phyloP scores from a whole-genome alignment of 2,888 invertebrate species.

The Danaus chrysippus region DNA sequence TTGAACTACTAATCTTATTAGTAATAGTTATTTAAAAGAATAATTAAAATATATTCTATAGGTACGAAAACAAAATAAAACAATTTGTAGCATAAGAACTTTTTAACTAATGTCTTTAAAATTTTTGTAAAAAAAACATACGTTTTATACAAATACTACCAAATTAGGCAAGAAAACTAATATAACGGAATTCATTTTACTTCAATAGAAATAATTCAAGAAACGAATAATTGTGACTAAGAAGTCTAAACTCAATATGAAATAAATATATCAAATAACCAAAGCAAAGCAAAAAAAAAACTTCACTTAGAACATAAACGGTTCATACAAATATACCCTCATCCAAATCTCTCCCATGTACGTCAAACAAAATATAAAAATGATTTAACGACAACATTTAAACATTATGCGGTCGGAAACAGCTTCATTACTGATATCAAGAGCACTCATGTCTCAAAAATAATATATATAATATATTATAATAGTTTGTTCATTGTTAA shows the following conservation, averaged over 20 bases:
- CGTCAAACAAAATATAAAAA: slow-evolving; percentile 79
- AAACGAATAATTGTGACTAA: no score
- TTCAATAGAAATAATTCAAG: no score
- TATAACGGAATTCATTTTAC: no score
- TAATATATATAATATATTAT: slow-evolving; percentile 60
- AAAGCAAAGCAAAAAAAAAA: slow-evolving; percentile 69
- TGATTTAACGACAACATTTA: slow-evolving; percentile 66
- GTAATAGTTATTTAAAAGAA: no score
- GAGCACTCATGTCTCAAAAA: slow-evolving; percentile 47
- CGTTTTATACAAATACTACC: no score
- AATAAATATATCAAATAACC: slow-evolving; percentile 18
- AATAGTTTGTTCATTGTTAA: slow-evolving; percentile 73
- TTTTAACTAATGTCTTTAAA: no score
- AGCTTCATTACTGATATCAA: slow-evolving; percentile 69
- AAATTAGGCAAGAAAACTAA: no score
- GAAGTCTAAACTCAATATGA: no score
- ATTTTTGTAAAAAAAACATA: no score
- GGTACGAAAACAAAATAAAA: no score
- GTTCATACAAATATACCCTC: slow-evolving; percentile 45
- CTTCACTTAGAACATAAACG: slow-evolving; percentile 67
- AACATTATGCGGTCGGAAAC: slow-evolving; percentile 64
- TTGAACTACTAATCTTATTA: not conserved
- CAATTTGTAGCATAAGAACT: no score
- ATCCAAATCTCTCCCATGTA: slow-evolving; percentile 57
- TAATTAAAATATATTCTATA: no score